Conservation (phyloP, 2,888 invertebrate genomes). For the Cybosia mesomella region DNA sequence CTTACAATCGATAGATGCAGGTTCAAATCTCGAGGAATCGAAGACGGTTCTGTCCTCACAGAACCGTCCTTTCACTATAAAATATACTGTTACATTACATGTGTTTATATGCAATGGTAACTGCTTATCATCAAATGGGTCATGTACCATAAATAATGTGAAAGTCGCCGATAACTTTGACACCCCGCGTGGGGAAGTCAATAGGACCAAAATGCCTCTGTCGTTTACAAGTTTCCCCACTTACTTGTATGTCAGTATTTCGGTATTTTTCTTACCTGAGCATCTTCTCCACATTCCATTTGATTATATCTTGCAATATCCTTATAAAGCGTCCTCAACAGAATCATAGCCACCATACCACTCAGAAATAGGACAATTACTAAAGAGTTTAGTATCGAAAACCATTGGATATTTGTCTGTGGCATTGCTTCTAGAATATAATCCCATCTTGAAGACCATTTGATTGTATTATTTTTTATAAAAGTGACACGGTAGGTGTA, state of each 20-base stretch:
- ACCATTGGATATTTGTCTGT: constrained; percentile 99
- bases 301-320: constrained; percentile 99
- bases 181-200: too few species aligned
- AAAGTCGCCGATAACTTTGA: too few species aligned
- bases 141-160: too few species aligned
- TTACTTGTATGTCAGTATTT: not conserved
- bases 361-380: constrained; percentile 98
- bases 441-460: constrained; percentile 99
- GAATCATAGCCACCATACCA: constrained; percentile 99
- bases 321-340: constrained; percentile 98
- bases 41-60: too few species aligned
- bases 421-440: constrained; percentile 99
- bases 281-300: constrained; percentile 95
- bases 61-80: too few species aligned
- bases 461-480: constrained; percentile 92
- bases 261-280: constrained; percentile 91
- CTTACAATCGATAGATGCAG: too few species aligned
- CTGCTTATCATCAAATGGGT: too few species aligned
- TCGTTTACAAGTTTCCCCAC: too few species aligned
- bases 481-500: constrained; percentile 97
- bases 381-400: constrained; percentile 98
- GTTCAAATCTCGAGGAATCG: not conserved
- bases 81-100: too few species aligned
- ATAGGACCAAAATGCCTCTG: too few species aligned
- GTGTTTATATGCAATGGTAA: too few species aligned